Evolutionary conservation across 2,797 vertebrate genomes (phyloP), one percentile per base, ranked within the genome.

Genomic region (Tangara arthus): DNA sequence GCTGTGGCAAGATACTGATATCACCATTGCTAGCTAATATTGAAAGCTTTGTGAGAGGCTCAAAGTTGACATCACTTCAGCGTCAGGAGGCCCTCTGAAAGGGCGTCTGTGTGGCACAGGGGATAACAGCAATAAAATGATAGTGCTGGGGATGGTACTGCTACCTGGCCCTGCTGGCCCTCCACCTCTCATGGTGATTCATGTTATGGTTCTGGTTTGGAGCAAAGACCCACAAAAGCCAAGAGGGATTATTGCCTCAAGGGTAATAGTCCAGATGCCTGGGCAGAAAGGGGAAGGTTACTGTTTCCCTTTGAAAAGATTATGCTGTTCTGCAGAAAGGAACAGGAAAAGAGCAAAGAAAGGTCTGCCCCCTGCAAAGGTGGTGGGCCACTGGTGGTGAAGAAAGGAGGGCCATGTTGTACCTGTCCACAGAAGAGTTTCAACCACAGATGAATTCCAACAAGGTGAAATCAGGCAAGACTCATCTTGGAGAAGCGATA

Each of bases 401-500:
- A 70, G 30, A 27, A 11, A 73, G 24, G 26, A 70, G 17, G 28
- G 39, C 22, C 2, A 2, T 9, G 4, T 35, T 66, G 24, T 7
- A 55, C 15, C 11, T 71, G 14, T 49, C 21, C 20, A 15, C 6
- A 5, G 37, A 52, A 30, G 12, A 75, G 46, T 56, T 75, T 81
- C 32, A 59, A 5, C 12, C 22, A 24, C 1, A 2, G 27, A 50
- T 15, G 21, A 80, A 77, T 57, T 93, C 64, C 26, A 59, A 19
- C 35, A 16, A 41, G 27, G 11, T 9, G 3, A 88, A 90, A 34
- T 60, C 34, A 41, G 47, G 15, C 7, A 73, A 86, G 50, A 27
- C 0, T 0, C 1, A 8, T 49, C 32, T 81, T 41, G 49, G 14
- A 66, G 20, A 63, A 66, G 5, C 1, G 7, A 21, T 41, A 18